Percentiles rank a stretch among this genome's conserved stretches.
phyloP scores from a whole-genome alignment of 2,888 invertebrate genomes.

The Crossocerus cetratus region DNA sequence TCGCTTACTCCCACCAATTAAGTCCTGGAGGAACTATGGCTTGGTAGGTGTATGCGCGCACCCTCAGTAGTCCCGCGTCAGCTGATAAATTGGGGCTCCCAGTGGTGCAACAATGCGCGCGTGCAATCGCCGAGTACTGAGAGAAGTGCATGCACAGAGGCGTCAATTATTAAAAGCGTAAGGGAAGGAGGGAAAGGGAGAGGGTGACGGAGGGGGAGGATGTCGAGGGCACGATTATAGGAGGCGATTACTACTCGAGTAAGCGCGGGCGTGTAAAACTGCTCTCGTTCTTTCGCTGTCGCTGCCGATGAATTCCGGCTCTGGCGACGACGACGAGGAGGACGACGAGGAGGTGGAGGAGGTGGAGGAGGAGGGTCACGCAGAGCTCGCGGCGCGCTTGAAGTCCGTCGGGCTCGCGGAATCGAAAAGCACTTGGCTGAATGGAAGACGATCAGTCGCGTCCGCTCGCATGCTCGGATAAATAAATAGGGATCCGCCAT shows the following conservation, averaged over 20 bases:
- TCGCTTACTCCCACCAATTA: not conserved
- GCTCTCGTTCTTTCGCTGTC: not conserved
- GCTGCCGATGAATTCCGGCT: not conserved
- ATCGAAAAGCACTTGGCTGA: conserved; percentile 59
- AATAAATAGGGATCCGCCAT: conserved; percentile 72
- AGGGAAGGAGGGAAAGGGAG: not conserved
- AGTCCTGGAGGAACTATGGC: not conserved
- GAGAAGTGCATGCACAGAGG: not conserved
- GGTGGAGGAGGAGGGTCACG: conserved; percentile 10
- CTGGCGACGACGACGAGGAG: not conserved
- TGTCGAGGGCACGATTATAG: no score
- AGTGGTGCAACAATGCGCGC: not conserved
- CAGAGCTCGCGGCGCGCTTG: conserved; percentile 33
- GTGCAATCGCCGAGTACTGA: not conserved
- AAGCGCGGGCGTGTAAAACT: no score
- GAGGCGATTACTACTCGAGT: no score
- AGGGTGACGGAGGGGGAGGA: no score
- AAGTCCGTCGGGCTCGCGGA: conserved; percentile 51
- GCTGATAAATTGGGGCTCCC: not conserved
- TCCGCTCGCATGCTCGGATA: conserved; percentile 67
- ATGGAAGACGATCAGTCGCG: conserved; percentile 67
- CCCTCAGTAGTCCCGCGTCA: not conserved
- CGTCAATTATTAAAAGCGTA: not conserved
- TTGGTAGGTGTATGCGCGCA: no score
- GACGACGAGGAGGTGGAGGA: no score